Conservation (phyloP, 2,888 invertebrate genomes). For the Heliconius aoede region DNA sequence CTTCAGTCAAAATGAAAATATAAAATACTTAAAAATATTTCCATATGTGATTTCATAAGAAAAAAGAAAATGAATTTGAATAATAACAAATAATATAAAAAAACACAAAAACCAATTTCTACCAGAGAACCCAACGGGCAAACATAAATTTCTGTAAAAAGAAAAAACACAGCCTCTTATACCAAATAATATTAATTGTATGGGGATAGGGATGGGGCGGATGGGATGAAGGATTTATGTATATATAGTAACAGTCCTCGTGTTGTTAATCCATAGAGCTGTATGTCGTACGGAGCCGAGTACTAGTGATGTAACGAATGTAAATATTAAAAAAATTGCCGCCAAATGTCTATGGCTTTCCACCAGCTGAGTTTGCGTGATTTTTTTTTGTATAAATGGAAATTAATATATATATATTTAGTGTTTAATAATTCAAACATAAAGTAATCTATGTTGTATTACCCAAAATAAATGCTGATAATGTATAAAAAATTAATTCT, state of each 20-base stretch:
- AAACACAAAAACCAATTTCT: slow-evolving; percentile 68
- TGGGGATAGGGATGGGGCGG: slow-evolving; percentile 42
- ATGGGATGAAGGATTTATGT: slow-evolving; percentile 44
- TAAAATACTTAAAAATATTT: slow-evolving; percentile 39
- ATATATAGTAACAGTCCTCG: slow-evolving; percentile 28
- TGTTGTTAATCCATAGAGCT: background rate
- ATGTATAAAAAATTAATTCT: no score
- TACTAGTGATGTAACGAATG: background rate
- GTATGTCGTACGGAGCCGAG: background rate
- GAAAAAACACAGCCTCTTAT: slow-evolving; percentile 57
- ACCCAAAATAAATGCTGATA: no score
- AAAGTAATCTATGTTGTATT: no score
- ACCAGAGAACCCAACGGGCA: slow-evolving; percentile 79
- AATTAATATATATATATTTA: no score
- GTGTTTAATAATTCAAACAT: no score
- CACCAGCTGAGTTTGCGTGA: no score
- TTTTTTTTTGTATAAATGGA: no score
- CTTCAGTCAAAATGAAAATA: background rate
- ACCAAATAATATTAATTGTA: slow-evolving; percentile 48
- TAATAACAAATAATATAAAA: slow-evolving; percentile 47
- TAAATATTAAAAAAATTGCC: no score
- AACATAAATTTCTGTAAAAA: slow-evolving; percentile 69
- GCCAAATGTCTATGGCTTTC: no score
- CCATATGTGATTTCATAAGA: slow-evolving; percentile 60
- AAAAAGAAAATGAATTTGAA: slow-evolving; percentile 52